Base-by-base conservation (phyloP, 2,888 invertebrate species). In the Phortica okadai region DNA sequence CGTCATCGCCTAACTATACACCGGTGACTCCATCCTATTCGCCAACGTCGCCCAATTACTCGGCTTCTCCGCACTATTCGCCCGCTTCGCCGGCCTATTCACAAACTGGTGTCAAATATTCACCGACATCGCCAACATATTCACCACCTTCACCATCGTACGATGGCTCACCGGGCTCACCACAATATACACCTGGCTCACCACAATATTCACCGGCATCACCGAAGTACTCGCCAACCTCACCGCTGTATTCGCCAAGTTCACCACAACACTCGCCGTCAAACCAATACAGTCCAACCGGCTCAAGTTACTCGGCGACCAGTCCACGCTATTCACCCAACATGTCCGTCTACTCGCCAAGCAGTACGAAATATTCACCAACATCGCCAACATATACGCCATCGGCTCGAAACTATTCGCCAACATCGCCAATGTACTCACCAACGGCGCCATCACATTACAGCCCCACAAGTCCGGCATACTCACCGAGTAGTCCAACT, bases 141-240 rank as follows among this genome's bases (percentile, higher is more conserved):
- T 96, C 96, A 1, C 97, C 97, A 5, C 95, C 96, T 0, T 95
- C 95, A 2, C 97, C 97, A 0, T 95, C 96, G 0, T 94, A 79
- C 94, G 96, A 79, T 94, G 96, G 75, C 0, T 95, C 95, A 83
- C 97, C 97, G 94, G 96, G 74, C 0, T 95, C 95, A 85, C 97
- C 97, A 0, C 95, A 95, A 75, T 97, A 97, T 90, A 96, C 96
- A 0, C 97, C 97, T 0, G 96, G 96, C 0, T 96, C 96, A 80
- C 97, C 97, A 0, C 95, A 95, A 83, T 97, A 97, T 91, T 95
- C 96, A 1, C 97, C 97, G 2, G 95, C 96, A 0, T 96, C 90
- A 25, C 96, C 97, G 75, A 93, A 95, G 85, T 95, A 94, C 84
- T 96, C 96, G 0, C 96, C 96, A 0, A 95, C 96, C 0, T 95